A percentile compares a stretch with the other conserved stretches of the same genome.
phyloP scores from a whole-genome alignment of 2,113 vertebrate species.

The Sitta europaea region DNA sequence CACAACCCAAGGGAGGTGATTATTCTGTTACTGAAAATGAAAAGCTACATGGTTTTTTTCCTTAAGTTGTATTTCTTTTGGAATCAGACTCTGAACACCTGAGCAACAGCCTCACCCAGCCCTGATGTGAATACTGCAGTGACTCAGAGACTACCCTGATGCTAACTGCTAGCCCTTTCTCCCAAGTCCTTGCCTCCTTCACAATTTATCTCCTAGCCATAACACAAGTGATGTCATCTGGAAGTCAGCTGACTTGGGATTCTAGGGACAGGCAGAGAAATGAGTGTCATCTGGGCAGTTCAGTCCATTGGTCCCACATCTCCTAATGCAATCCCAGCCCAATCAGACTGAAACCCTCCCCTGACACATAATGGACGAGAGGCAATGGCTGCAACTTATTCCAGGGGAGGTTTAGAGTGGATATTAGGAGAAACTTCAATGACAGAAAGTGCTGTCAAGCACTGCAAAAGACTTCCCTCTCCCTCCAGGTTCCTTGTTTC shows the following conservation, averaged over 20 bases:
- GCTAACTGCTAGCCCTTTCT: not conserved
- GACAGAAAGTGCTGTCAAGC: not conserved
- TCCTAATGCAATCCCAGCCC: not conserved
- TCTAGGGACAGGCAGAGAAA: not conserved
- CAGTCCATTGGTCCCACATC: not conserved
- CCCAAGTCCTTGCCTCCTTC: not conserved
- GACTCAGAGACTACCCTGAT: not conserved
- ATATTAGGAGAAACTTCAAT: not conserved
- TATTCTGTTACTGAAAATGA: not conserved
- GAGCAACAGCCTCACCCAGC: not conserved
- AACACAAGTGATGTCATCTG: not conserved
- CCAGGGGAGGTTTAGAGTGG: not conserved
- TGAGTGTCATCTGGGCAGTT: not conserved
- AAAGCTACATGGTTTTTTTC: not conserved
- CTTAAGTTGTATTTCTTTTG: not conserved
- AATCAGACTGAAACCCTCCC: not conserved
- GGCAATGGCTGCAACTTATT: not conserved
- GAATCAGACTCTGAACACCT: not conserved
- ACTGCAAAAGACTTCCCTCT: not conserved
- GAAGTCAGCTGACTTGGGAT: not conserved
- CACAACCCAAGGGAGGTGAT: not conserved
- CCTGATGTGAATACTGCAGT: fast-evolving
- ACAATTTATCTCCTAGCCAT: not conserved
- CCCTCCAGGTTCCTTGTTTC: not conserved
- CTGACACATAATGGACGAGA: fast-evolving